Base-by-base conservation (phyloP, 2,888 invertebrate species). In the Plebejus melissa region DNA sequence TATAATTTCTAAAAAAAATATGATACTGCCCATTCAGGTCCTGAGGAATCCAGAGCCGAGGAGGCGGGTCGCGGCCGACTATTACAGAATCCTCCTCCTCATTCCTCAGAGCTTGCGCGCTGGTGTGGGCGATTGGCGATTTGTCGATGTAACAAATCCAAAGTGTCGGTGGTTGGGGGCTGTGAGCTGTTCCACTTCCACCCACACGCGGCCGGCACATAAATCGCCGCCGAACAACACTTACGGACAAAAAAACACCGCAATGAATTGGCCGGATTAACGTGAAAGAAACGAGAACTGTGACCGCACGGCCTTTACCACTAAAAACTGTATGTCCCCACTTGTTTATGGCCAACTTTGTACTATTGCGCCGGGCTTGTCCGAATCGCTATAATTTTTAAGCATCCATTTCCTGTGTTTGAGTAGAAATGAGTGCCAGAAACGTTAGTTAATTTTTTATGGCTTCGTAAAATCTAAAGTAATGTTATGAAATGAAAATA, bases 71-170 rank as follows among this genome's bases (percentile, higher is more conserved):
- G 54, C 54, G 46, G 46, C 41, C 1, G 13, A 54, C 54, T 54
- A 16, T 54, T 16, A 16, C 54, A 54, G 13, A 16, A 54, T 54
- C 54, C 54, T 16, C 54, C 54, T 9, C 41, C 41, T 41, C 1
- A 9, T 50, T 50, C 11, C 13, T 54, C 54, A 16, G 54, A 16
- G 54, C 50, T 50, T 4, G 50, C 50, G 50, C 16, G 41, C 6
- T 28, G 28, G 71, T 9, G 6, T 50, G 36, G 6, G 50, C 72
- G 16, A 72, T 72, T 54, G 72, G 72, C 72, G 72, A 72, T 72
- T 72, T 72, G 72, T 72, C 54, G 72, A 72, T 50, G 28, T 50
- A 54, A 72, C 72, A 54, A 72, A 72, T 72, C 72, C 54, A 50
- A 72, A 54, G 54, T 54, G 72, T 28, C 72, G 16, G 28, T 32